A percentile compares a stretch with the other conserved stretches of the same genome.
These are phyloP conservation scores for Seira ritae DNA, from an alignment of 2,888 invertebrate species.

Conservation along the genomic window DNA sequence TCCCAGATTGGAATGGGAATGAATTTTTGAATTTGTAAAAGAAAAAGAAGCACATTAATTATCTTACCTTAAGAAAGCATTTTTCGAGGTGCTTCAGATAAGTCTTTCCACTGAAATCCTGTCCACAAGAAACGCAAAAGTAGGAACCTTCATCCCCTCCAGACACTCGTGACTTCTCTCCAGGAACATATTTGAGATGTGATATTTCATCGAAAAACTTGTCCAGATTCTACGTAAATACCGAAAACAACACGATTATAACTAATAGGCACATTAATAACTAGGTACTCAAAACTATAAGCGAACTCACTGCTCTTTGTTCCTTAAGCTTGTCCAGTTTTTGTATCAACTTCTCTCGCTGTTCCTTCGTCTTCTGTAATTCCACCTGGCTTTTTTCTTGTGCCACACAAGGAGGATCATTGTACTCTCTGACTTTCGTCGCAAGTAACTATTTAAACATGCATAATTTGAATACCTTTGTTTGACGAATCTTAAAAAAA, in stretches of 20 bases:
- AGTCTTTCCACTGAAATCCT: constrained; percentile 92
- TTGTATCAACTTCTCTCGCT: constrained; percentile 86
- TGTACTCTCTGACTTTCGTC: constrained; percentile 94
- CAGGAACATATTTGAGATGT: constrained; percentile 82
- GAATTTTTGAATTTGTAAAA: no score
- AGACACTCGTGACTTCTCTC: constrained; percentile 79
- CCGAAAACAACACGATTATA: no score
- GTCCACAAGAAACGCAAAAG: constrained; percentile 98
- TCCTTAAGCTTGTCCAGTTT: constrained; percentile 87
- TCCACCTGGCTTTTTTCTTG: constrained; percentile 85
- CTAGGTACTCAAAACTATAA: neutral
- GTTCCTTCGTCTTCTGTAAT: constrained; percentile 74
- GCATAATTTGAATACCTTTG: no score
- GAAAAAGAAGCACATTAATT: no score
- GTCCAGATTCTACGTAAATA: constrained; percentile 84
- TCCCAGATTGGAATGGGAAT: no score
- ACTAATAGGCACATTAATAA: no score
- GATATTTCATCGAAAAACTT: constrained; percentile 87
- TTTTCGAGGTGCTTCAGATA: constrained; percentile 98
- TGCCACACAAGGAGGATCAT: constrained; percentile 88
- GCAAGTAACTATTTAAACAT: constrained; percentile 85
- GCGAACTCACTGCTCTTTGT: constrained; percentile 79
- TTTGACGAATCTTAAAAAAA: no score
- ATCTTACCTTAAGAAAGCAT: constrained; percentile 91
- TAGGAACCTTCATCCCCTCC: constrained; percentile 82